Conservation (phyloP, 1,140 invertebrate species). For the Ditylenchus dipsaci region DNA sequence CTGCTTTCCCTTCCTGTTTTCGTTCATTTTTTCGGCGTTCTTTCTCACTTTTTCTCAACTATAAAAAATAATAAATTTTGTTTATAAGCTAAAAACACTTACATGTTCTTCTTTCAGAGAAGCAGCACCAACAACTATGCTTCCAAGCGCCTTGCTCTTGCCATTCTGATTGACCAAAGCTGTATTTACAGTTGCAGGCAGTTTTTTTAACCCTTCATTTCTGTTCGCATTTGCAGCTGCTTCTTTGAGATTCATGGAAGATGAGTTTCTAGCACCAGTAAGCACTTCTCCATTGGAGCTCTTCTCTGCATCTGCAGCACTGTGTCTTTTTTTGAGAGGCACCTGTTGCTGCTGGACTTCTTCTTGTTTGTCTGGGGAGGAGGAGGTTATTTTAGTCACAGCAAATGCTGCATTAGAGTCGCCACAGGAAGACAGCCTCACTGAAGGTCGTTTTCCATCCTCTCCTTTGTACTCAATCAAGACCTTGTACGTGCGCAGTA, state of each 20-base stretch:
- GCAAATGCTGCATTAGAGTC: neutral
- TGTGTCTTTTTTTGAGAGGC: neutral
- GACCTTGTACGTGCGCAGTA: slow-evolving; percentile 43
- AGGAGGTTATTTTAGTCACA: neutral
- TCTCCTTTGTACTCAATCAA: slow-evolving; percentile 46
- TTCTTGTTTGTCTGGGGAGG: neutral
- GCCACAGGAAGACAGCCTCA: slow-evolving; percentile 46
- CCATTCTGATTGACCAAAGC: neutral
- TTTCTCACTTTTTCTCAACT: slow-evolving; percentile 64
- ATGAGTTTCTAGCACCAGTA: neutral
- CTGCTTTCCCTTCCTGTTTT: slow-evolving; percentile 94
- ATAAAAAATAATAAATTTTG: slow-evolving; percentile 19
- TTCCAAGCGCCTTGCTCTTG: slow-evolving; percentile 12
- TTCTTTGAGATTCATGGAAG: neutral
- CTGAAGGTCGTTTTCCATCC: slow-evolving; percentile 45
- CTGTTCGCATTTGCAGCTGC: neutral
- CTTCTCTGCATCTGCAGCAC: neutral
- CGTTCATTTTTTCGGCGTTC: slow-evolving; percentile 72
- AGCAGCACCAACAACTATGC: neutral
- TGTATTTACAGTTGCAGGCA: neutral
- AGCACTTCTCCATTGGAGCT: neutral
- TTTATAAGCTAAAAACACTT: slow-evolving; percentile 45
- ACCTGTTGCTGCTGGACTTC: neutral
- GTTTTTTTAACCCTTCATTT: neutral
- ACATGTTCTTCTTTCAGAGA: slow-evolving; percentile 71